phyloP scores from a whole-genome alignment of 2,888 invertebrate genomes.

The Orthosia gothica region DNA sequence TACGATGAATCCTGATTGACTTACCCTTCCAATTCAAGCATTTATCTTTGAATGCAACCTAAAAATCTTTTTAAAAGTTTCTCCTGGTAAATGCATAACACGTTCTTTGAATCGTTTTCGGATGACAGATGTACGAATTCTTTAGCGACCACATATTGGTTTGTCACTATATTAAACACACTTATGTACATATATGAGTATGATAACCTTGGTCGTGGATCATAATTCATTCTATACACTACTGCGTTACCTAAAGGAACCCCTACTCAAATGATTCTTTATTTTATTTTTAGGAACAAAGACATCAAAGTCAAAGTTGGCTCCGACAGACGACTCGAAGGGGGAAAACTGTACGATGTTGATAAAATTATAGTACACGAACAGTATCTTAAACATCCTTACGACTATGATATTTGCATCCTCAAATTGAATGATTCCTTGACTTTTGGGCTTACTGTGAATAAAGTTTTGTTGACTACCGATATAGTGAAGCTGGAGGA shows the following conservation, averaged over 20 bases:
- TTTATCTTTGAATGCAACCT: too few species aligned
- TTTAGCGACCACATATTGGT: too few species aligned
- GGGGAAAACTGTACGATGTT: constrained; percentile 63
- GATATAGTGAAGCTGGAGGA: constrained; percentile 40
- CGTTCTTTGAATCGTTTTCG: too few species aligned
- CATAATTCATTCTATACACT: background rate
- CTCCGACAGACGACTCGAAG: constrained; percentile 61
- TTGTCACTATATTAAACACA: constrained; percentile 41
- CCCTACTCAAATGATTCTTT: constrained; percentile 21
- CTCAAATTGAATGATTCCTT: constrained; percentile 63
- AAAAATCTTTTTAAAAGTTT: too few species aligned
- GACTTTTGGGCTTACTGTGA: constrained; percentile 64
- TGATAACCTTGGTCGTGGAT: background rate
- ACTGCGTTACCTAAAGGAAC: constrained; percentile 26
- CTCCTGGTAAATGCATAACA: too few species aligned
- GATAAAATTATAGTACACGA: constrained; percentile 70
- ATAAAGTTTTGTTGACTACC: constrained; percentile 51
- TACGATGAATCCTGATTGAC: too few species aligned
- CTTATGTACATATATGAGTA: constrained; percentile 50
- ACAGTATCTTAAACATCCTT: too few species aligned
- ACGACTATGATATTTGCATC: constrained; percentile 65
- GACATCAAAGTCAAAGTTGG: constrained; percentile 71
- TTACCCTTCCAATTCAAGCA: too few species aligned
- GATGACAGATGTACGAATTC: too few species aligned
- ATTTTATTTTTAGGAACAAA: constrained; percentile 59